A percentile compares a stretch with the other conserved stretches of the same genome.
Evolutionary conservation across 2,797 vertebrate genomes (phyloP).

Genomic region (Trachops cirrhosus): DNA sequence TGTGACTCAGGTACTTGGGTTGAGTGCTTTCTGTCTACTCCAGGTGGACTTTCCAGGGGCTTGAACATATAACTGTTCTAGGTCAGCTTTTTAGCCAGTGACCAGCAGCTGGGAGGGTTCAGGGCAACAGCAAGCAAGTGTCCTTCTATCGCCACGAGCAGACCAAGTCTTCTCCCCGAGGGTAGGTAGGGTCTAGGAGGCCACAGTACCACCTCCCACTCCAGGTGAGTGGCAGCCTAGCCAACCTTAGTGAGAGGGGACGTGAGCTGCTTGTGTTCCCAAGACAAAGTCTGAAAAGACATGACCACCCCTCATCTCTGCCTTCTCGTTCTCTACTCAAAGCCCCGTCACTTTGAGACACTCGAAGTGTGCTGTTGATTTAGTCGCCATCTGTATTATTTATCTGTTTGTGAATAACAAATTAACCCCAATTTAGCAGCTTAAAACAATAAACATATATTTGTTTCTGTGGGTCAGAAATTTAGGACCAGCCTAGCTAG

Average conservation of each 20-base stretch:
- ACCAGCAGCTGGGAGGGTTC: neutral
- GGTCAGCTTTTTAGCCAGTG: neutral
- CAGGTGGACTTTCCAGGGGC: neutral
- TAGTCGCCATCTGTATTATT: neutral
- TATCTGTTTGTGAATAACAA: neutral
- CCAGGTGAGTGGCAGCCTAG: neutral
- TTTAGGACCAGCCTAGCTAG: neutral
- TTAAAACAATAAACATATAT: neutral
- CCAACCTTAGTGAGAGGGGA: neutral
- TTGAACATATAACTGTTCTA: neutral
- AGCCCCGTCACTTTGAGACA: neutral
- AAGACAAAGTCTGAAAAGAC: neutral
- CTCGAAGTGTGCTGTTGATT: neutral
- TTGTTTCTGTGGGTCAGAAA: neutral
- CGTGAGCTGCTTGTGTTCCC: neutral
- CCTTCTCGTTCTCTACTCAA: neutral
- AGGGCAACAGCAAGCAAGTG: neutral
- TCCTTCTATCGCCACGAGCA: neutral
- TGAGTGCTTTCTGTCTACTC: neutral
- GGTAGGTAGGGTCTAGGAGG: neutral
- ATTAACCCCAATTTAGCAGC: neutral
- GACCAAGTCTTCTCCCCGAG: neutral
- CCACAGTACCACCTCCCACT: accelerated
- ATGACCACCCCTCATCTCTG: neutral
- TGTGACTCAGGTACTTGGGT: neutral